phyloP scores from a whole-genome alignment of 1,140 invertebrate species.

The Plodia interpunctella region DNA sequence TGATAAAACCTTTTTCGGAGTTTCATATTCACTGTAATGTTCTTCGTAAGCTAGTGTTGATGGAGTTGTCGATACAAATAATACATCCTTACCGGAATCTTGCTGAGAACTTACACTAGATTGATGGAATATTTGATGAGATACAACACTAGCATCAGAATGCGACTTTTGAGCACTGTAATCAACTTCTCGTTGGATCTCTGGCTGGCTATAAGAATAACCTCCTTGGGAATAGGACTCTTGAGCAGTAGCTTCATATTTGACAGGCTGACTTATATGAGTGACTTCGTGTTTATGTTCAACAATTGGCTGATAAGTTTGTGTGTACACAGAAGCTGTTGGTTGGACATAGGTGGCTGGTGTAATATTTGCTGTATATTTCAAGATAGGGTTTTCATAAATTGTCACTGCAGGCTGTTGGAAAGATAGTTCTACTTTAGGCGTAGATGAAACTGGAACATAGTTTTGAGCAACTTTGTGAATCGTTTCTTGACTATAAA shows the following conservation, averaged over 20 bases:
- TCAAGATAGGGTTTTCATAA: constrained; percentile 54
- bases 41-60: constrained; percentile 60
- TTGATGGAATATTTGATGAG: constrained; percentile 60
- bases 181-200: constrained; percentile 51
- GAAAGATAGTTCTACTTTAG: constrained; percentile 17
- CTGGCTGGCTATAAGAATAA: constrained; percentile 54
- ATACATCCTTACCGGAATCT: constrained; percentile 40
- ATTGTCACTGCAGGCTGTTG: constrained; percentile 34
- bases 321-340: constrained; percentile 48
- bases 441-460: constrained; percentile 25
- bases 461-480: constrained; percentile 22
- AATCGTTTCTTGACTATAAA: constrained; percentile 28
- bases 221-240: constrained; percentile 33
- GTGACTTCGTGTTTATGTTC: constrained; percentile 39
- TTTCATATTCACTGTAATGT: constrained; percentile 54
- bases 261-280: constrained; percentile 33
- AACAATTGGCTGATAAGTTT: constrained; percentile 45
- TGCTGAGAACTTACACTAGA: constrained; percentile 29
- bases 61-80: constrained; percentile 60
- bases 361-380: constrained; percentile 44
- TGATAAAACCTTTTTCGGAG: constrained; percentile 30
- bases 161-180: constrained; percentile 39
- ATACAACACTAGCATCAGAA: constrained; percentile 61
- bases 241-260: constrained; percentile 34
- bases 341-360: constrained; percentile 46